These are phyloP conservation scores for Paralichthys olivaceus DNA, from an alignment of 2,113 vertebrate species.

Conservation along the genomic window DNA sequence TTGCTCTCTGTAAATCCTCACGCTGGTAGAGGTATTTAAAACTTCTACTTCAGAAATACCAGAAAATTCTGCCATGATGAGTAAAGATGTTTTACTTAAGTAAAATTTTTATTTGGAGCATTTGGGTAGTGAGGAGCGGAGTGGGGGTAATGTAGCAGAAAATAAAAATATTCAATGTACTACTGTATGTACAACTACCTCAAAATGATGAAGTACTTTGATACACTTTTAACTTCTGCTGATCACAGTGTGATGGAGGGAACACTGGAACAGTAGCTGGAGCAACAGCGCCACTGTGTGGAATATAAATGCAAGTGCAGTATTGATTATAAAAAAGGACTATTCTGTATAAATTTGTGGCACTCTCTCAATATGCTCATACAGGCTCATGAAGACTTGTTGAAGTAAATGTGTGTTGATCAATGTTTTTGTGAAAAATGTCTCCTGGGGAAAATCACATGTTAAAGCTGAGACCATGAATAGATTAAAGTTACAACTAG, in stretches of 20 bases:
- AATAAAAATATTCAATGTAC: background rate
- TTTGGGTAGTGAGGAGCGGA: too few relatives aligned
- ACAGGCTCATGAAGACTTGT: too few relatives aligned
- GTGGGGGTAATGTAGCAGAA: too few relatives aligned
- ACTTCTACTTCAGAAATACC: too few relatives aligned
- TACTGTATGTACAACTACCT: too few relatives aligned
- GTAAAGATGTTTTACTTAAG: background rate
- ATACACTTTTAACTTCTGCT: background rate
- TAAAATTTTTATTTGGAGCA: background rate
- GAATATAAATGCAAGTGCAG: constrained; percentile 16
- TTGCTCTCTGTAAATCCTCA: background rate
- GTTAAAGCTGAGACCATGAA: too few relatives aligned
- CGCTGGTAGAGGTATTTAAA: background rate
- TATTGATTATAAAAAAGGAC: background rate
- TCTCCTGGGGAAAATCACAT: too few relatives aligned
- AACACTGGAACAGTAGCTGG: background rate
- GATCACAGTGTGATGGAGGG: background rate
- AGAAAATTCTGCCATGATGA: too few relatives aligned
- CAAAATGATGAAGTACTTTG: background rate
- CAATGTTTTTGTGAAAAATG: too few relatives aligned
- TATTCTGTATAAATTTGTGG: background rate
- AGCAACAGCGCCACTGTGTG: constrained; percentile 57
- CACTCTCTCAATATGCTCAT: too few relatives aligned
- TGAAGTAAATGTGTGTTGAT: too few relatives aligned
- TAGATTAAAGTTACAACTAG: too few relatives aligned